Percentiles rank a stretch among this genome's conserved stretches.
These are phyloP conservation scores for Calliphora vicina DNA, from an alignment of 1,140 invertebrate species.

Conservation along the genomic window DNA sequence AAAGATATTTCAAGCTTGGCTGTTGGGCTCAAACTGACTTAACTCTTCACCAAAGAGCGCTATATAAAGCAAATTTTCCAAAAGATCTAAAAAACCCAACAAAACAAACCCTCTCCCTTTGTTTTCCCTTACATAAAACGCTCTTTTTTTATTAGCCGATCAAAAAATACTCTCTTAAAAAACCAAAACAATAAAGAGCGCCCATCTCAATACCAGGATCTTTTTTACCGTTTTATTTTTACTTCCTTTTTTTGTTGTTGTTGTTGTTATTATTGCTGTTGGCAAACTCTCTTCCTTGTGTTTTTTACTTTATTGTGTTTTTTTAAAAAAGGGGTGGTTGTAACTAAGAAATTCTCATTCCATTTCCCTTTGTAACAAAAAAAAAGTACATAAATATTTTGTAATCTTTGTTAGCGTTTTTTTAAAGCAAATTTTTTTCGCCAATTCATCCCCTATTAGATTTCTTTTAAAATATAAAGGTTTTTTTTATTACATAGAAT, in stretches of 20 bases:
- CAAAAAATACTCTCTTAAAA: constrained; percentile 11
- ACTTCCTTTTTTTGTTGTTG: no score
- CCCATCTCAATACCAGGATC: neutral
- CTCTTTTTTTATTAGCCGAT: neutral
- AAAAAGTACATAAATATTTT: no score
- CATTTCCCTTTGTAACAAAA: no score
- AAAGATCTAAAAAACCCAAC: neutral
- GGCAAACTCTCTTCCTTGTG: no score
- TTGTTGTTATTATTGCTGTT: no score
- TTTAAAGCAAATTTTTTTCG: constrained; percentile 5
- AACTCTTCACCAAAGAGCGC: constrained; percentile 54
- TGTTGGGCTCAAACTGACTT: constrained; percentile 59
- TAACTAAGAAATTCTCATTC: no score
- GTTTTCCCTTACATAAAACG: neutral
- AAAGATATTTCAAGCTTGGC: constrained; percentile 57
- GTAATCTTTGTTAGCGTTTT: neutral
- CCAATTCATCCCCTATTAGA: neutral
- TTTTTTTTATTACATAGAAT: neutral
- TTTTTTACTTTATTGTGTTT: no score
- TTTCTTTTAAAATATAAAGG: neutral
- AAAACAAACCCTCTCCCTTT: constrained; percentile 19
- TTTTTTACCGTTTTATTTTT: neutral
- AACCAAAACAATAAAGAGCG: neutral
- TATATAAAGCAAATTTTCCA: constrained; percentile 58
- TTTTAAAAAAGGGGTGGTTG: no score